These are phyloP conservation scores for Ceratothoa steindachneri DNA, from an alignment of 2,888 invertebrate genomes.

Conservation along the genomic window DNA sequence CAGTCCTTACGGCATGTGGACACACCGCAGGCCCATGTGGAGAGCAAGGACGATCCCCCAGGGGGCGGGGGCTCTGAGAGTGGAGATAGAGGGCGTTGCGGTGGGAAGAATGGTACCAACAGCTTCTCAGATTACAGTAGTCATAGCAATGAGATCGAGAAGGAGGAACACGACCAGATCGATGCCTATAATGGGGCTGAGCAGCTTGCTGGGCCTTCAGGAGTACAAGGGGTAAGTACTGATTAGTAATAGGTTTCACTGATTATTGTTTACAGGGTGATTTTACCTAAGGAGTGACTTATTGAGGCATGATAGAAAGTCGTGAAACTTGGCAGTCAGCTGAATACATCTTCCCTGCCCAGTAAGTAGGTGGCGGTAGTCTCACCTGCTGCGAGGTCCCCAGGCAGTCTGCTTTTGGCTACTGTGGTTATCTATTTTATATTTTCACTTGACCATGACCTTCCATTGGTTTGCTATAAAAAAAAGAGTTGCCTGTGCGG, in stretches of 20 bases:
- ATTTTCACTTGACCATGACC: too few species aligned
- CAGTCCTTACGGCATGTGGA: conserved; percentile 13
- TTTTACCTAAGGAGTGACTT: too few species aligned
- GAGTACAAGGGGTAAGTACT: conserved; percentile 39
- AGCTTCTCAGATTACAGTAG: conserved; percentile 29
- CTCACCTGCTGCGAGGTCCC: too few species aligned
- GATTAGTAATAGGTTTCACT: background rate
- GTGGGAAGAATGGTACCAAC: conserved; percentile 23
- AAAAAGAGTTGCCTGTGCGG: too few species aligned
- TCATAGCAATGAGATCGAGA: conserved; percentile 35
- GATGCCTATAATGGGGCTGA: conserved; percentile 31
- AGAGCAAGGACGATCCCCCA: background rate
- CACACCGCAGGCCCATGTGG: background rate
- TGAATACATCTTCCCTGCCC: too few species aligned
- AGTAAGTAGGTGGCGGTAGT: too few species aligned
- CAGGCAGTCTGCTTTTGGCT: too few species aligned
- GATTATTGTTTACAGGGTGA: background rate
- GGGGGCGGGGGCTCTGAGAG: conserved; percentile 20
- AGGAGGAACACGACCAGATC: conserved; percentile 41
- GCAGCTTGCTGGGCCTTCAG: conserved; percentile 38
- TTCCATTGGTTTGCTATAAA: too few species aligned
- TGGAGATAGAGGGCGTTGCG: conserved; percentile 12
- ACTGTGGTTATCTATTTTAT: too few species aligned
- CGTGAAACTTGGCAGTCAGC: too few species aligned
- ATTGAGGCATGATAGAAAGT: too few species aligned